Conservation (phyloP, 92 coral and sea anemone species). For the Pocillopora grandis region DNA sequence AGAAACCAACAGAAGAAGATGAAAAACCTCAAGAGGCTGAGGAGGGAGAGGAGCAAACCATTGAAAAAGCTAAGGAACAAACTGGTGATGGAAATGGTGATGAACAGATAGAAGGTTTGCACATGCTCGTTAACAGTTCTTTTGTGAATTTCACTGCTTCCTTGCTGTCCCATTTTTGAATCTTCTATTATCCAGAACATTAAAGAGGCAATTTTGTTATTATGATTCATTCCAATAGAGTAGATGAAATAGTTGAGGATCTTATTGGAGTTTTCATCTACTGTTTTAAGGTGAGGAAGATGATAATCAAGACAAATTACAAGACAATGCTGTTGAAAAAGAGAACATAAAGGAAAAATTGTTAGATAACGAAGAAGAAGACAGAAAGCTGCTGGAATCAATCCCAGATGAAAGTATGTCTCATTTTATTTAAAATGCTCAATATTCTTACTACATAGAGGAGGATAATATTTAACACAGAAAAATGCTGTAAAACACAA, state of each 20-base stretch:
- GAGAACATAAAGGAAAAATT: slow-evolving; percentile 27
- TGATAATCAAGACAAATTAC: slow-evolving; percentile 29
- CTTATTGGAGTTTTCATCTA: background rate
- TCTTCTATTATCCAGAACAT: too few species aligned
- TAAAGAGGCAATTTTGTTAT: background rate
- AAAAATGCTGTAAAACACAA: too few species aligned
- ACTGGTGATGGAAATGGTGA: slow-evolving; percentile 8
- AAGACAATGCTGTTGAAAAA: slow-evolving; percentile 28
- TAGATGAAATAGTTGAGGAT: background rate
- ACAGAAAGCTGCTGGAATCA: slow-evolving; percentile 53
- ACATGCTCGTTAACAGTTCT: background rate
- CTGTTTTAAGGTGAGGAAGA: background rate
- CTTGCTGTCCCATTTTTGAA: too few species aligned
- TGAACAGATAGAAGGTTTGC: slow-evolving; percentile 13
- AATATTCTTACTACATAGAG: background rate
- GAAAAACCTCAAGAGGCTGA: slow-evolving; percentile 10
- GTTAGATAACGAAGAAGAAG: slow-evolving; percentile 54
- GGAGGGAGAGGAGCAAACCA: slow-evolving; percentile 12
- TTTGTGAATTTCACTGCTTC: too few species aligned
- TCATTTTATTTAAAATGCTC: background rate
- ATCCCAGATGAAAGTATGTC: slow-evolving; percentile 74
- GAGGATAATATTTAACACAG: too few species aligned
- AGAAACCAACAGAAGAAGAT: slow-evolving; percentile 25
- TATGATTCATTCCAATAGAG: background rate
- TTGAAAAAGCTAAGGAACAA: slow-evolving; percentile 12